Evolutionary conservation across 23 tunicate genomes (phyloP).

Genomic region (Oikopleura albicans): DNA sequence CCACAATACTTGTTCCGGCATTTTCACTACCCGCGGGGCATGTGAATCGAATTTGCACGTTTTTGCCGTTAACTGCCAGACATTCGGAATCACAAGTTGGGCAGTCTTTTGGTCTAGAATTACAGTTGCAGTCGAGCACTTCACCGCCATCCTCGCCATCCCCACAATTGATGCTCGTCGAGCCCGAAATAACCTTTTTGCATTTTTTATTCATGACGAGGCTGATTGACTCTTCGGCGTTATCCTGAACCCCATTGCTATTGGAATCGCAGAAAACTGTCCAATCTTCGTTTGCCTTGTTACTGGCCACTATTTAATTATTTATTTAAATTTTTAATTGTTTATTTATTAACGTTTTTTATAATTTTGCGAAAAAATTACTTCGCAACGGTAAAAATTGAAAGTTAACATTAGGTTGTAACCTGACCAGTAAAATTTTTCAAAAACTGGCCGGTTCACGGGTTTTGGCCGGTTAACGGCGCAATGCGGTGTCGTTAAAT

Average conservation of each 20-base stretch:
- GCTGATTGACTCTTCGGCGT: neutral
- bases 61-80: neutral
- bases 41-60: neutral
- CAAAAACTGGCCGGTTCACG: no score
- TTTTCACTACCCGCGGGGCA: neutral
- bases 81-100: neutral
- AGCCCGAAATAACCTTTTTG: neutral
- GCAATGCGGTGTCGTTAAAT: no score
- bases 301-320: neutral
- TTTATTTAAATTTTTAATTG: neutral
- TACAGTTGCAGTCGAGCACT: neutral
- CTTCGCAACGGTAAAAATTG: no score
- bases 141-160: neutral
- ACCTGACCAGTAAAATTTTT: neutral
- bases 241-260: neutral
- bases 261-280: neutral
- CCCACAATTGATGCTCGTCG: neutral
- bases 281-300: neutral
- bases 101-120: neutral
- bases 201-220: neutral
- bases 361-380: no score
- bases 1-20: neutral
- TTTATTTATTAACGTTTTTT: neutral
- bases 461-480: no score
- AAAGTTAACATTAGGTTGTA: no score